Evolutionary conservation across 2,888 invertebrate species (phyloP).

Genomic region (Tethea ocularis): DNA sequence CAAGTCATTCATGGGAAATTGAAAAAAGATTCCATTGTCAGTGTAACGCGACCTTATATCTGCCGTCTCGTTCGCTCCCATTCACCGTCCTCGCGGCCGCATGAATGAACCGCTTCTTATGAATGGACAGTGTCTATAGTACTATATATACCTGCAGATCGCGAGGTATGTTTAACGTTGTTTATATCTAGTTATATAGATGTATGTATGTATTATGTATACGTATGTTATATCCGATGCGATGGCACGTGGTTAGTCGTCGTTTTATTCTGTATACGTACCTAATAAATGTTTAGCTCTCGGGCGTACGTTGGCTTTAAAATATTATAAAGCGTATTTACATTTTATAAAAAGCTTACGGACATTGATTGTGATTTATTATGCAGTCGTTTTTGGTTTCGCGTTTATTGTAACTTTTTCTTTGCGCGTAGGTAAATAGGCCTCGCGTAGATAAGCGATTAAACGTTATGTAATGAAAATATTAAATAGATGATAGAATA

Average conservation of each 20-base stretch:
- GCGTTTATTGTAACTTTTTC: slow-evolving; percentile 5
- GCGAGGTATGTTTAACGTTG: slow-evolving; percentile 40
- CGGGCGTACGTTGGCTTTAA: slow-evolving; percentile 34
- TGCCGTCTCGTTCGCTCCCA: slow-evolving; percentile 75
- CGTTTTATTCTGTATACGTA: slow-evolving; percentile 50
- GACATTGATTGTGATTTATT: slow-evolving; percentile 20
- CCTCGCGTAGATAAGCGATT: not conserved
- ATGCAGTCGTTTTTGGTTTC: not conserved
- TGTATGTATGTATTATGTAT: slow-evolving; percentile 53
- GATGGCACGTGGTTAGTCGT: slow-evolving; percentile 69
- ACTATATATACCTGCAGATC: slow-evolving; percentile 69
- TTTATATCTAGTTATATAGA: slow-evolving; percentile 65
- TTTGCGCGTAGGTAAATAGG: not conserved
- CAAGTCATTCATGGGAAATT: slow-evolving; percentile 59
- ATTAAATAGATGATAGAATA: not conserved
- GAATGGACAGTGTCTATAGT: slow-evolving; percentile 80
- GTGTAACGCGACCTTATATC: slow-evolving; percentile 75
- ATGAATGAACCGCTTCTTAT: slow-evolving; percentile 83
- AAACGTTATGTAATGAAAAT: not conserved
- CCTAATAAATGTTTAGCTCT: slow-evolving; percentile 44
- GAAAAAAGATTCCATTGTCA: slow-evolving; percentile 68
- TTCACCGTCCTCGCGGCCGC: slow-evolving; percentile 72
- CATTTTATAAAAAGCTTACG: slow-evolving; percentile 21
- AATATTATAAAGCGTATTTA: slow-evolving; percentile 24
- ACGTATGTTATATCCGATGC: slow-evolving; percentile 38